These are phyloP conservation scores for Pogoniulus pusillus DNA, from an alignment of 2,797 vertebrate genomes.

Conservation along the genomic window DNA sequence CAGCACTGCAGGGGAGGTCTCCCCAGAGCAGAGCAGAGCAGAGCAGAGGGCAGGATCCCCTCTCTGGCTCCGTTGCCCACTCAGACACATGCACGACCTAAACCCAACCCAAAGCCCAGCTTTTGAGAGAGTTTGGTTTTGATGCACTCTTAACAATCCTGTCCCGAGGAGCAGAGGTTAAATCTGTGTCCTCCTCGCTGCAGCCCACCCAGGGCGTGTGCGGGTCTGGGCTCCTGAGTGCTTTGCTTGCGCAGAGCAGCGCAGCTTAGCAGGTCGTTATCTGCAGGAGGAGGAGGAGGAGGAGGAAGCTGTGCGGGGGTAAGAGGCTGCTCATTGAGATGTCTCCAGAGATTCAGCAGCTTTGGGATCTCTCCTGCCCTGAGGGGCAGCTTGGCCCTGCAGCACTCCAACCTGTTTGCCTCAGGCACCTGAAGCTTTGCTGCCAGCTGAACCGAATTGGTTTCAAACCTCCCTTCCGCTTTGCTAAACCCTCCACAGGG, in stretches of 20 bases:
- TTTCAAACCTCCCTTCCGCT: neutral
- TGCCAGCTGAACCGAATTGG: neutral
- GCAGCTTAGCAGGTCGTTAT: neutral
- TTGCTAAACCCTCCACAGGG: neutral
- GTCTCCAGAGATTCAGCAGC: neutral
- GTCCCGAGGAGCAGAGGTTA: neutral
- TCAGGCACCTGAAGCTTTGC: conserved; percentile 6
- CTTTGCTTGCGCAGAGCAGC: neutral
- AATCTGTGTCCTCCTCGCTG: neutral
- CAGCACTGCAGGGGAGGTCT: too few relatives aligned
- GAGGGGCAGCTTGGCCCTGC: neutral
- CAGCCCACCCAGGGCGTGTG: neutral
- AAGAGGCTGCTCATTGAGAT: neutral
- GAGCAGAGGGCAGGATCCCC: too few relatives aligned
- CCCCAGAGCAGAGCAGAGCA: too few relatives aligned
- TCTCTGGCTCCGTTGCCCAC: too few relatives aligned
- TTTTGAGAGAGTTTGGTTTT: too few relatives aligned
- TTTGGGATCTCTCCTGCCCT: neutral
- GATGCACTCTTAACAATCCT: neutral
- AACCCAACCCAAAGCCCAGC: too few relatives aligned
- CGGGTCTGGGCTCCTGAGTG: neutral
- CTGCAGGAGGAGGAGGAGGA: neutral
- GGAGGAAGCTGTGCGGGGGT: neutral
- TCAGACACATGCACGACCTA: too few relatives aligned
- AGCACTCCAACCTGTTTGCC: neutral